Conservation (phyloP, 1,140 invertebrate genomes). For the Proales similis region DNA sequence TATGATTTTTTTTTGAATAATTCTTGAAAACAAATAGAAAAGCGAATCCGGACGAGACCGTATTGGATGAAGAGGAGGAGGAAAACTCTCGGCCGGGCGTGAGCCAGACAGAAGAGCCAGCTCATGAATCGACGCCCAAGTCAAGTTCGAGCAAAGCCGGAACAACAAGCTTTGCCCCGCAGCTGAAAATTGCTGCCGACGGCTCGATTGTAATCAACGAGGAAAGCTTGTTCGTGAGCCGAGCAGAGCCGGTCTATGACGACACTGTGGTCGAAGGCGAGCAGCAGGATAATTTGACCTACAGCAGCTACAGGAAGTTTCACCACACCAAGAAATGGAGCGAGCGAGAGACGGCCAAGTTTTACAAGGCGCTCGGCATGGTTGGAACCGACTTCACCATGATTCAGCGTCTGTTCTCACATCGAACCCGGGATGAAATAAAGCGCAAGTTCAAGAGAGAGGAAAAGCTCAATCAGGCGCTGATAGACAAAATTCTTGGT, state of each 20-base stretch:
- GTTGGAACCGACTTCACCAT: conserved; percentile 39
- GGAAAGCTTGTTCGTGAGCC: conserved; percentile 24
- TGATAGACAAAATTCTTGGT: conserved; percentile 36
- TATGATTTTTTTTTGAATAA: background rate
- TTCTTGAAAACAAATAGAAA: no score
- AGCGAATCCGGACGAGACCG: background rate
- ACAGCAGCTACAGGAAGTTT: conserved; percentile 34
- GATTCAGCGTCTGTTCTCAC: conserved; percentile 37
- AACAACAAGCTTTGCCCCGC: background rate
- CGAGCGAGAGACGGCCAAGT: conserved; percentile 21
- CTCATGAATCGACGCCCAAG: conserved; percentile 13
- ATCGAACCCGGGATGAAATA: conserved; percentile 35
- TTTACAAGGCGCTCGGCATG: conserved; percentile 37
- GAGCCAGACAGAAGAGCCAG: conserved; percentile 13
- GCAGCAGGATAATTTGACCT: conserved; percentile 30
- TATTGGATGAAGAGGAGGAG: background rate
- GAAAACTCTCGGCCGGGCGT: conserved; percentile 4
- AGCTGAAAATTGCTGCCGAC: conserved; percentile 31
- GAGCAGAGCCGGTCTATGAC: background rate
- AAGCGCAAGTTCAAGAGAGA: conserved; percentile 39
- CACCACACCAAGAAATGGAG: conserved; percentile 35
- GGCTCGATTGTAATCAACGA: conserved; percentile 33
- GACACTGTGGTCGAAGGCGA: conserved; percentile 5
- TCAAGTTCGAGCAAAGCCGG: background rate
- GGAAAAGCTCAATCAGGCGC: conserved; percentile 36